A percentile compares a stretch with the other conserved stretches of the same genome.
These are phyloP conservation scores for Lycocerus yunnanus DNA, from an alignment of 2,888 invertebrate genomes.

Conservation along the genomic window DNA sequence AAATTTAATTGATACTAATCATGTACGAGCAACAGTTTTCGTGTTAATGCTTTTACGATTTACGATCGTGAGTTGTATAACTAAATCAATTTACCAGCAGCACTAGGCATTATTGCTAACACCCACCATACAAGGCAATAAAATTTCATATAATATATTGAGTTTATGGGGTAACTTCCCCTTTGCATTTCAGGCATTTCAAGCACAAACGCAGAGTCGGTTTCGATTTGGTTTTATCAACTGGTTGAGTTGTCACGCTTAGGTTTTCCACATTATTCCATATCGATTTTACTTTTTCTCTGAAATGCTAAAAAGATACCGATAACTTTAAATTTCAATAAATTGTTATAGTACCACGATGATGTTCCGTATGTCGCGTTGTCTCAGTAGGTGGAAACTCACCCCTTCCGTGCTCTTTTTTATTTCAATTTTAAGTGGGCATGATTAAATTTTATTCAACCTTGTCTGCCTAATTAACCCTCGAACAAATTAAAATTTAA, in stretches of 20 bases:
- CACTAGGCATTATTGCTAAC: slow-evolving; percentile 51
- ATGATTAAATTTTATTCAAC: neutral
- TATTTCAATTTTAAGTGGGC: neutral
- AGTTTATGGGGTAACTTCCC: slow-evolving; percentile 41
- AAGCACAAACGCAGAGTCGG: slow-evolving; percentile 16
- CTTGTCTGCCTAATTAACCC: neutral
- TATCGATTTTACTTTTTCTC: neutral
- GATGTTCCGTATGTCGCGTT: neutral
- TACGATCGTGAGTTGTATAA: slow-evolving; percentile 40
- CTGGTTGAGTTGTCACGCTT: slow-evolving; percentile 4
- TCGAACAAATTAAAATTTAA: neutral
- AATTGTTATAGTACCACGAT: neutral
- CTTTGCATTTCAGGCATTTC: slow-evolving; percentile 1
- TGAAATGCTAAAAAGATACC: neutral
- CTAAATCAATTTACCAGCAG: slow-evolving; percentile 54
- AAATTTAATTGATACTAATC: neutral
- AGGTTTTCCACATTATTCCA: neutral
- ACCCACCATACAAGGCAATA: slow-evolving; percentile 54
- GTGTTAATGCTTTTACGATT: slow-evolving; percentile 23
- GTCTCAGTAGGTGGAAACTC: neutral
- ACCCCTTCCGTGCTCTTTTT: neutral
- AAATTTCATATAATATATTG: slow-evolving; percentile 57
- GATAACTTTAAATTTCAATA: neutral
- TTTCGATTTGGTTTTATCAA: slow-evolving; percentile 6
- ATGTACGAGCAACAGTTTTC: slow-evolving; percentile 23